Evolutionary conservation across 2,113 vertebrate genomes (phyloP).

Genomic region (Nerophis ophidion): DNA sequence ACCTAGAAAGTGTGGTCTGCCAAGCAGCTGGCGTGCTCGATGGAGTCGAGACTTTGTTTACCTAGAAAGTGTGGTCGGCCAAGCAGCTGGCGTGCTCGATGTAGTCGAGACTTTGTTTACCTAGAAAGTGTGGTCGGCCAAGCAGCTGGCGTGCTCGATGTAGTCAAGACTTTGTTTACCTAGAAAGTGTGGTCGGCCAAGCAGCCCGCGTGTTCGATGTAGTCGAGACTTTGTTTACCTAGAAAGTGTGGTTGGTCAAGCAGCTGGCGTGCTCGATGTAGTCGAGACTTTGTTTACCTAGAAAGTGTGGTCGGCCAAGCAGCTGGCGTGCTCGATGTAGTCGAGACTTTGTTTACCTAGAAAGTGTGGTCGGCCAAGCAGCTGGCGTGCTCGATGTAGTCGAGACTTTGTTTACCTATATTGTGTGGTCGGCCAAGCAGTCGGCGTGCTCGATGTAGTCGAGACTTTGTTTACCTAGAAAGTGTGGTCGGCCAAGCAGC

Average conservation of each 20-base stretch:
- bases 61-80: not conserved
- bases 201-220: constrained; percentile 54
- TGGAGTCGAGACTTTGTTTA: constrained; percentile 64
- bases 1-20: not conserved
- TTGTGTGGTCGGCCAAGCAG: not conserved
- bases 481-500: not conserved
- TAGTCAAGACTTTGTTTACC: constrained; percentile 58
- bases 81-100: constrained; percentile 49
- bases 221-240: constrained; percentile 59
- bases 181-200: not conserved
- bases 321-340: constrained; percentile 64
- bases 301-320: not conserved
- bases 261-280: constrained; percentile 63
- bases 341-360: constrained; percentile 46
- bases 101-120: constrained; percentile 64
- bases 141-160: constrained; percentile 46
- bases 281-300: constrained; percentile 49
- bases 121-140: not conserved
- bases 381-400: constrained; percentile 68
- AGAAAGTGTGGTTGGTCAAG: not conserved
- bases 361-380: not conserved
- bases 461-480: constrained; percentile 27
- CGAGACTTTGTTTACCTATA: constrained; percentile 32
- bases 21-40: constrained; percentile 49
- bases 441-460: constrained; percentile 69